These are phyloP conservation scores for Cyclophora punctaria DNA, from an alignment of 2,888 invertebrate species.

Conservation along the genomic window DNA sequence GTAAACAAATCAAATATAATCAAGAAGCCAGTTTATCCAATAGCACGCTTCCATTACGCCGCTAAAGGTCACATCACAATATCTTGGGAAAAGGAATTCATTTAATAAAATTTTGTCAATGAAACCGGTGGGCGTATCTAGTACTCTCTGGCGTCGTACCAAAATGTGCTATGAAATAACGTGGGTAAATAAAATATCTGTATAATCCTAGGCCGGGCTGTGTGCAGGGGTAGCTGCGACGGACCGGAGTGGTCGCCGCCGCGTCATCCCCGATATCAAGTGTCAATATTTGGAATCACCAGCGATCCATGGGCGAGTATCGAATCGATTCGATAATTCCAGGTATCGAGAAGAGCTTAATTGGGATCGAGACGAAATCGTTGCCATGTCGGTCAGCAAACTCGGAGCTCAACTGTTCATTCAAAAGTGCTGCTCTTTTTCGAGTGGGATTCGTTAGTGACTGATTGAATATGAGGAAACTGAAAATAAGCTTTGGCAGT, in stretches of 20 bases:
- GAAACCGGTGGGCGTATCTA: slow-evolving; percentile 6
- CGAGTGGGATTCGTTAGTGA: no score
- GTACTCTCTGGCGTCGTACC: neutral
- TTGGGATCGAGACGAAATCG: slow-evolving; percentile 47
- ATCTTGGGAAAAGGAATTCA: no score
- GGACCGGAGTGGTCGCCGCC: slow-evolving; percentile 4
- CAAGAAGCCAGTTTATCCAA: no score
- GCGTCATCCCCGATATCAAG: slow-evolving; percentile 24
- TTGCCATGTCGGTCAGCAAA: neutral
- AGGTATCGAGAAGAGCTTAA: slow-evolving; percentile 56
- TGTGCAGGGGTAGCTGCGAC: neutral
- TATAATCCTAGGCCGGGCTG: neutral
- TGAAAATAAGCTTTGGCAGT: neutral
- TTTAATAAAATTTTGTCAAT: slow-evolving; percentile 1
- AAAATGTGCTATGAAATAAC: neutral
- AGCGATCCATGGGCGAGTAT: slow-evolving; percentile 30
- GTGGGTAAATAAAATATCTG: no score
- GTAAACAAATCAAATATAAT: no score
- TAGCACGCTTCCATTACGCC: no score
- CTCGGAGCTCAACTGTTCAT: no score
- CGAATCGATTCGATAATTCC: slow-evolving; percentile 43
- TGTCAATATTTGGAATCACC: slow-evolving; percentile 53
- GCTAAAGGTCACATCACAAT: no score
- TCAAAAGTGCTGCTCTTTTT: no score
- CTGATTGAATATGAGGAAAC: neutral